Conservation (phyloP, 2,797 vertebrate genomes). For the Carcharodon carcharias region DNA sequence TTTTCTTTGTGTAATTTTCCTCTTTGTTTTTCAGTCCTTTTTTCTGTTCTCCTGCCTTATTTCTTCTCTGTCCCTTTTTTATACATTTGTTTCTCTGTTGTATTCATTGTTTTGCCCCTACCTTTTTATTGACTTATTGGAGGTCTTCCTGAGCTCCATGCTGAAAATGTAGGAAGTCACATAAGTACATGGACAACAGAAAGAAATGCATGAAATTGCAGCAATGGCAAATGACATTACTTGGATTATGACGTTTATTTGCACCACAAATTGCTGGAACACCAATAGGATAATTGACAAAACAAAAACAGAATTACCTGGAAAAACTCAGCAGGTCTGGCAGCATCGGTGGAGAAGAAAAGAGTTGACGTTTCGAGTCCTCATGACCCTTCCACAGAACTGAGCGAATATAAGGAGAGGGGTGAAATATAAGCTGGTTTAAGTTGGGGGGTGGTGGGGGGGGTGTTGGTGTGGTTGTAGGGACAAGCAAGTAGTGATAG, state of each 20-base stretch:
- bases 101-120: background rate
- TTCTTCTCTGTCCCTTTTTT: background rate
- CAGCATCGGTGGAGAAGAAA: no score
- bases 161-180: background rate
- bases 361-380: no score
- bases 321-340: no score
- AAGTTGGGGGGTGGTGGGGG: no score
- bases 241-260: background rate
- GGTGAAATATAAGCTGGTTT: no score
- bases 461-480: no score
- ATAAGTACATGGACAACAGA: background rate
- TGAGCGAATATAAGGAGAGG: no score
- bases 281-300: background rate
- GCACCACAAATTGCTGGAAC: background rate
- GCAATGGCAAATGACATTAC: background rate
- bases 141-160: background rate
- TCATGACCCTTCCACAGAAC: no score
- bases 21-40: background rate
- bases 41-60: no score
- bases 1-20: background rate
- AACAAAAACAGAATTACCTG: no score
- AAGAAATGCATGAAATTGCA: background rate
- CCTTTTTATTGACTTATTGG: background rate
- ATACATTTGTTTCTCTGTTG: background rate
- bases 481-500: no score